phyloP scores from a whole-genome alignment of 2,888 invertebrate species.

The Argynnis bischoffii region DNA sequence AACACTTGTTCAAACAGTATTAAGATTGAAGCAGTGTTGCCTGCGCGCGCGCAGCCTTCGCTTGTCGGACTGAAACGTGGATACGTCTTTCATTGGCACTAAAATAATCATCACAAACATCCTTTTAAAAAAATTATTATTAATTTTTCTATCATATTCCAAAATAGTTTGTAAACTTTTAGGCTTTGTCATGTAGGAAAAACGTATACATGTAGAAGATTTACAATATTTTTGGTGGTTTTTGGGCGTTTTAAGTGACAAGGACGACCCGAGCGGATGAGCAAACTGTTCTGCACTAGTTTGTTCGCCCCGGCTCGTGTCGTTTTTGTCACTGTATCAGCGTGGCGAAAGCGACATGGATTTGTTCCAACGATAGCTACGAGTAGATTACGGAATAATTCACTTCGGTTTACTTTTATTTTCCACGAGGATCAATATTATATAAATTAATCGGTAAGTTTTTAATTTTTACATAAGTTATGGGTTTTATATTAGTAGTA shows the following conservation, averaged over 20 bases:
- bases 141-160: no score
- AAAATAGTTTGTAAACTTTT: no score
- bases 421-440: not conserved
- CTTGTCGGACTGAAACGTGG: constrained; percentile 21
- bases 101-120: no score
- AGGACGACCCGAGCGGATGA: constrained; percentile 80
- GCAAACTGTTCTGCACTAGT: constrained; percentile 77
- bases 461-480: not conserved
- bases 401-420: not conserved
- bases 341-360: constrained; percentile 48
- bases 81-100: constrained; percentile 5
- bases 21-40: constrained; percentile 60
- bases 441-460: not conserved
- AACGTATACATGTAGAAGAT: not conserved
- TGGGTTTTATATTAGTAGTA: no score
- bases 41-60: constrained; percentile 51
- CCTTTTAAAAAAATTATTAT: no score
- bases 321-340: constrained; percentile 59
- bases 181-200: no score
- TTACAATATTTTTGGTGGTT: constrained; percentile 27
- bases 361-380: not conserved
- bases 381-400: constrained; percentile 6
- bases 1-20: constrained; percentile 77
- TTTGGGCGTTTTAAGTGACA: constrained; percentile 31
- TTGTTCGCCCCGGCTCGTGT: constrained; percentile 84